Percentiles rank a stretch among this genome's conserved stretches.
Evolutionary conservation across 1,140 invertebrate genomes (phyloP).

Genomic region (Lamellibrachia luymesi): DNA sequence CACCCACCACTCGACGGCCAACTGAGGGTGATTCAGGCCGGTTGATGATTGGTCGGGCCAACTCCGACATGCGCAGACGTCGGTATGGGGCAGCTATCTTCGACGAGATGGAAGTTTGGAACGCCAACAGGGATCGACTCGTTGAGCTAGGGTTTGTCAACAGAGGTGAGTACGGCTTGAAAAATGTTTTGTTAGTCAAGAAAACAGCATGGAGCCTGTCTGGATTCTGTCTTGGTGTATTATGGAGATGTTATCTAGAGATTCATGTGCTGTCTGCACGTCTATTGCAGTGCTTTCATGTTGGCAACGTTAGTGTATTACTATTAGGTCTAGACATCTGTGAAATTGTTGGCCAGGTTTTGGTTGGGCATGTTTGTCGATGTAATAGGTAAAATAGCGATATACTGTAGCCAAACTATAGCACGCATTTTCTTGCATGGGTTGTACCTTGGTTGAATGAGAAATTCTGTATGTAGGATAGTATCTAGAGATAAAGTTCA

Average conservation of each 20-base stretch:
- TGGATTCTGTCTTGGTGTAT: background rate
- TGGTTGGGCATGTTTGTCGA: background rate
- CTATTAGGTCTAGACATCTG: background rate
- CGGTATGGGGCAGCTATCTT: conserved; percentile 27
- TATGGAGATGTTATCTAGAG: background rate
- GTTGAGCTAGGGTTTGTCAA: conserved; percentile 24
- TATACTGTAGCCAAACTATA: background rate
- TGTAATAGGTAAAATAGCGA: background rate
- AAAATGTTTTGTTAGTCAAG: background rate
- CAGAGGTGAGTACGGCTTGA: conserved; percentile 17
- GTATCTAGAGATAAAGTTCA: background rate
- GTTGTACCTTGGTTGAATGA: background rate
- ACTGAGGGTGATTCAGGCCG: background rate
- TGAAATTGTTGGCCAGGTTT: background rate
- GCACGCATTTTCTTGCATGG: background rate
- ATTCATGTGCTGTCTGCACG: background rate
- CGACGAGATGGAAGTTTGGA: conserved; percentile 26
- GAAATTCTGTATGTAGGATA: background rate
- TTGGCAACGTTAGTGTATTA: background rate
- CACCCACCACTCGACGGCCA: background rate
- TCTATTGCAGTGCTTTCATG: background rate
- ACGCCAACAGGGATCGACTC: conserved; percentile 23
- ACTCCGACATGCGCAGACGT: conserved; percentile 35
- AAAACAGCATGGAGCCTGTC: background rate
- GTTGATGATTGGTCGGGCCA: conserved; percentile 44